Conservation (phyloP, 2,113 vertebrate species). For the Ahaetulla prasina region DNA sequence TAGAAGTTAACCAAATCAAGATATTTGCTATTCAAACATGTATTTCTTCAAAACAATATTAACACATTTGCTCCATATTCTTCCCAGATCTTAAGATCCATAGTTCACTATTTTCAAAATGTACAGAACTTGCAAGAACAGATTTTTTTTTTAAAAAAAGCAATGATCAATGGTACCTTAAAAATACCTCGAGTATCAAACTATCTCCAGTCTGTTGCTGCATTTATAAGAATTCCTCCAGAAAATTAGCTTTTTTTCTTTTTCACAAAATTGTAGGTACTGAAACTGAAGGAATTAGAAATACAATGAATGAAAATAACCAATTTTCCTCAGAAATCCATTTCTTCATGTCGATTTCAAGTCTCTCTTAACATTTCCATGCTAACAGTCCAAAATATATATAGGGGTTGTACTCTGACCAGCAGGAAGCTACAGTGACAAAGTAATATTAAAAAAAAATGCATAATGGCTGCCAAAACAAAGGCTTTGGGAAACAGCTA, state of each 20-base stretch:
- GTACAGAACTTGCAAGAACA: constrained; percentile 62
- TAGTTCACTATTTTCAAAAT: constrained; percentile 59
- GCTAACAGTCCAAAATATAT: constrained; percentile 42
- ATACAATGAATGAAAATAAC: constrained; percentile 71
- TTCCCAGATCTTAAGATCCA: constrained; percentile 54
- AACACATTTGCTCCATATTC: constrained; percentile 62
- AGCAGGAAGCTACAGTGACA: constrained; percentile 60
- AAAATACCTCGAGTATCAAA: constrained; percentile 72
- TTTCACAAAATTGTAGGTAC: constrained; percentile 72
- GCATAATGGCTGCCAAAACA: constrained; percentile 63
- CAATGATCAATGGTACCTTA: constrained; percentile 69
- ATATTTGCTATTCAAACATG: constrained; percentile 61
- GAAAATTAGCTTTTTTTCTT: constrained; percentile 66
- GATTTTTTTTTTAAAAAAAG: constrained; percentile 56
- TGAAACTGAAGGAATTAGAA: constrained; percentile 74
- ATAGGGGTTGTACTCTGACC: constrained; percentile 58
- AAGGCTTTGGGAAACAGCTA: constrained; percentile 61
- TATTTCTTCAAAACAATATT: constrained; percentile 54
- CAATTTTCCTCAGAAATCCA: constrained; percentile 51
- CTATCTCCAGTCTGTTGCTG: constrained; percentile 67
- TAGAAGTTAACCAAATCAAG: constrained; percentile 54
- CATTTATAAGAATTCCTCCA: constrained; percentile 64
- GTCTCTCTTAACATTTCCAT: constrained; percentile 55
- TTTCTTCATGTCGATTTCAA: constrained; percentile 57
- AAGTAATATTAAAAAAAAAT: constrained; percentile 57